Evolutionary conservation across 2,888 invertebrate species (phyloP).

Genomic region (Galeopsomyia nigrocyanea): DNA sequence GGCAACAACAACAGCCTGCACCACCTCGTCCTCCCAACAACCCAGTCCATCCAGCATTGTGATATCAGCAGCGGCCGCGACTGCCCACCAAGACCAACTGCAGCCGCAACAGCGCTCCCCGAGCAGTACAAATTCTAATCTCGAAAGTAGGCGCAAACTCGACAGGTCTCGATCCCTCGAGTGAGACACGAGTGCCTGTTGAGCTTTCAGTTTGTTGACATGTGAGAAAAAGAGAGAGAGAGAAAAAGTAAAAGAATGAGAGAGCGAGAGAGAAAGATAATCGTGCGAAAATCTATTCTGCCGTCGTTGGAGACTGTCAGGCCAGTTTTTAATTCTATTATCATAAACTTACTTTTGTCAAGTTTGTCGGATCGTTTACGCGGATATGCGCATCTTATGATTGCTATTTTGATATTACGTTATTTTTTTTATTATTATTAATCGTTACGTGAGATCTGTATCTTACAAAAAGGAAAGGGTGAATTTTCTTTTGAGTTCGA

Average conservation of each 20-base stretch:
- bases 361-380: constrained; percentile 12
- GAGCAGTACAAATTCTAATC: constrained; percentile 60
- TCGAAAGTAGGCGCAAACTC: constrained; percentile 67
- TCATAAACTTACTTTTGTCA: background rate
- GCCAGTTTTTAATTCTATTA: constrained; percentile 6
- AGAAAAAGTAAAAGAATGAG: constrained; percentile 2
- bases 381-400: constrained; percentile 20
- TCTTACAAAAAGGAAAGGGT: too few relatives aligned
- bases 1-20: background rate
- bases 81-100: constrained; percentile 28
- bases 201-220: background rate
- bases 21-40: constrained; percentile 53
- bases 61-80: constrained; percentile 62
- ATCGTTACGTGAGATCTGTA: background rate
- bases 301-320: background rate
- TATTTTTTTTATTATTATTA: background rate
- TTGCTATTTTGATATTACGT: background rate
- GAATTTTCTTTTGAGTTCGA: too few relatives aligned
- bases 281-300: background rate
- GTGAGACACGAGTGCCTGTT: constrained; percentile 50
- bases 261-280: background rate
- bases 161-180: constrained; percentile 66
- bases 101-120: constrained; percentile 52
- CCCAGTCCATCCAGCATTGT: constrained; percentile 68
- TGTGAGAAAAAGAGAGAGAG: constrained; percentile 6